Percentiles rank a stretch among this genome's conserved stretches.
phyloP scores from a whole-genome alignment of 2,888 invertebrate species.

The Elgonia sp. region DNA sequence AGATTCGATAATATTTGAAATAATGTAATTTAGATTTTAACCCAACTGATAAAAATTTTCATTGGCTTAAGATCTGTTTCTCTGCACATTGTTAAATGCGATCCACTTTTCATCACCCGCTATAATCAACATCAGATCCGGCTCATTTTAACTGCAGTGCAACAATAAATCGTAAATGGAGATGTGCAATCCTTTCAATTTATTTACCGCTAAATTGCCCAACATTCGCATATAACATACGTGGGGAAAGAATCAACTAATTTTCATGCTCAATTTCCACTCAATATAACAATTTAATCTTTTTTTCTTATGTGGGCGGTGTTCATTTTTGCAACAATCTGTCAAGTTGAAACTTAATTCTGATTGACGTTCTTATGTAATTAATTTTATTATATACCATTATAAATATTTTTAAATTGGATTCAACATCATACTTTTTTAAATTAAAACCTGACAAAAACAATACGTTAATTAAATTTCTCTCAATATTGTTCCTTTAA shows the following conservation, averaged over 20 bases:
- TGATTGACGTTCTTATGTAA: slow-evolving; percentile 39
- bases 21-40: slow-evolving; percentile 11
- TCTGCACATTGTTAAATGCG: neutral
- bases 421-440: neutral
- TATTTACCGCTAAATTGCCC: slow-evolving; percentile 7
- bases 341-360: slow-evolving; percentile 36
- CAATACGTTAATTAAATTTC: too few species aligned
- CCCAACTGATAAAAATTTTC: slow-evolving; percentile 7
- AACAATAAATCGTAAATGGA: slow-evolving; percentile 8
- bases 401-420: neutral
- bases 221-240: slow-evolving; percentile 4
- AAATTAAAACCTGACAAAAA: neutral
- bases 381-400: slow-evolving; percentile 22
- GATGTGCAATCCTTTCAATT: slow-evolving; percentile 28
- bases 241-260: slow-evolving; percentile 14
- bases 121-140: slow-evolving; percentile 20
- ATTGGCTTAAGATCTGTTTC: neutral
- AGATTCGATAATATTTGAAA: slow-evolving; percentile 12
- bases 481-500: too few species aligned
- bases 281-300: slow-evolving; percentile 33
- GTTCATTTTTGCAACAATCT: neutral
- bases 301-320: slow-evolving; percentile 8
- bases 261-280: slow-evolving; percentile 27
- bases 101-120: slow-evolving; percentile 32
- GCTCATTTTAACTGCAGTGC: slow-evolving; percentile 18